Evolutionary conservation across 1,140 invertebrate species (phyloP).

Genomic region (Dendroctonus ponderosae): DNA sequence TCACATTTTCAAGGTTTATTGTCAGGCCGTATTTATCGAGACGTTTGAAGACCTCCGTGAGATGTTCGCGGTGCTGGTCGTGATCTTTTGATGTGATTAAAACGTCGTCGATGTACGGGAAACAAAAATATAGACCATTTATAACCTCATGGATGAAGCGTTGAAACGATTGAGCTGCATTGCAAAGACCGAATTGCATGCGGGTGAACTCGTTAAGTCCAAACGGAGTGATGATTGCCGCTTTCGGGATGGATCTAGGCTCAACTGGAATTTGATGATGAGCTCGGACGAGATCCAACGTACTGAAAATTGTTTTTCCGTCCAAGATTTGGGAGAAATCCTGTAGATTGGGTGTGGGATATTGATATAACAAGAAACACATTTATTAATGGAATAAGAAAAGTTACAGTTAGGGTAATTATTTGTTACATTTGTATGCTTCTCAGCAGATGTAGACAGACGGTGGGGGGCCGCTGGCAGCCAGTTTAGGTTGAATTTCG

Average conservation of each 20-base stretch:
- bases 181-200: neutral
- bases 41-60: neutral
- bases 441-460: no score
- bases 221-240: conserved; percentile 18
- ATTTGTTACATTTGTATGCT: no score
- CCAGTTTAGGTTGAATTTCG: no score
- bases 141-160: conserved; percentile 48
- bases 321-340: conserved; percentile 33
- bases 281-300: conserved; percentile 45
- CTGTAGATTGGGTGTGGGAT: conserved; percentile 33
- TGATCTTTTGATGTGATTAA: conserved; percentile 44
- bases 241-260: conserved; percentile 37
- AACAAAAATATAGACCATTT: conserved; percentile 44
- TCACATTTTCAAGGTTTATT: conserved; percentile 1
- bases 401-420: no score
- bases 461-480: no score
- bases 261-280: conserved; percentile 52
- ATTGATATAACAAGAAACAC: no score
- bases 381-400: no score
- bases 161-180: conserved; percentile 48
- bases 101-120: conserved; percentile 57
- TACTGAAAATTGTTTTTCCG: conserved; percentile 48
- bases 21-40: neutral
- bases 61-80: neutral
- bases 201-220: neutral